Evolutionary conservation across 2,888 invertebrate genomes (phyloP).

Genomic region (Oegoconia quadripuncta): DNA sequence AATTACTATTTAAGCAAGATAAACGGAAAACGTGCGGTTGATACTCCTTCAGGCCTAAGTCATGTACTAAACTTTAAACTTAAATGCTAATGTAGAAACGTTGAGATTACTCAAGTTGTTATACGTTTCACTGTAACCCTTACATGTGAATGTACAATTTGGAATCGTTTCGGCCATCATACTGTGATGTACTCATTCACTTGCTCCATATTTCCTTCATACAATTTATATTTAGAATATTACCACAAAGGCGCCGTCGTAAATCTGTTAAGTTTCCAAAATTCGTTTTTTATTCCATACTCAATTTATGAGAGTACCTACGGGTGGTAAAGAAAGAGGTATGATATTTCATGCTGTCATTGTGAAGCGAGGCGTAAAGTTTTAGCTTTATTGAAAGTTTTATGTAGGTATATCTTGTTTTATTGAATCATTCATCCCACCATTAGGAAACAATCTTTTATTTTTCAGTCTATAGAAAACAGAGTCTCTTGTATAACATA

Average conservation of each 20-base stretch:
- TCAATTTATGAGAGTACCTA: slow-evolving; percentile 39
- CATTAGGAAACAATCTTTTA: not conserved
- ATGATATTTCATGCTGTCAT: slow-evolving; percentile 54
- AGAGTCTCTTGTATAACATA: slow-evolving; percentile 1
- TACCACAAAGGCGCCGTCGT: not conserved
- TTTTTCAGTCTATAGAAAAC: slow-evolving; percentile 14
- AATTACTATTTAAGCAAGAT: slow-evolving; percentile 64
- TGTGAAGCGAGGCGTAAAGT: slow-evolving; percentile 46
- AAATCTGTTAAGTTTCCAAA: slow-evolving; percentile 29
- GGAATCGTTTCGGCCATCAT: slow-evolving; percentile 6
- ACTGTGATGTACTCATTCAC: not conserved
- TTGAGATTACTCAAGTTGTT: slow-evolving; percentile 4
- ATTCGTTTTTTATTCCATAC: slow-evolving; percentile 34
- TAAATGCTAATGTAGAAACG: slow-evolving; percentile 2
- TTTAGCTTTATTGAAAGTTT: slow-evolving; percentile 52
- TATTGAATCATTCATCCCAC: slow-evolving; percentile 22
- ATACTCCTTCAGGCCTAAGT: slow-evolving; percentile 24
- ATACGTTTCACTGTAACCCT: slow-evolving; percentile 10
- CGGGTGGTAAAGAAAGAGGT: slow-evolving; percentile 43
- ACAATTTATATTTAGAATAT: slow-evolving; percentile 7
- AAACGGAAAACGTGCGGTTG: slow-evolving; percentile 51
- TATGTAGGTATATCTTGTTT: slow-evolving; percentile 26
- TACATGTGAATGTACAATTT: slow-evolving; percentile 20
- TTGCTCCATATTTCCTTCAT: not conserved
- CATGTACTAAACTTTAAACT: slow-evolving; percentile 36